Evolutionary conservation across 2,888 invertebrate species (phyloP).

Genomic region (Orthonevra nobilis): DNA sequence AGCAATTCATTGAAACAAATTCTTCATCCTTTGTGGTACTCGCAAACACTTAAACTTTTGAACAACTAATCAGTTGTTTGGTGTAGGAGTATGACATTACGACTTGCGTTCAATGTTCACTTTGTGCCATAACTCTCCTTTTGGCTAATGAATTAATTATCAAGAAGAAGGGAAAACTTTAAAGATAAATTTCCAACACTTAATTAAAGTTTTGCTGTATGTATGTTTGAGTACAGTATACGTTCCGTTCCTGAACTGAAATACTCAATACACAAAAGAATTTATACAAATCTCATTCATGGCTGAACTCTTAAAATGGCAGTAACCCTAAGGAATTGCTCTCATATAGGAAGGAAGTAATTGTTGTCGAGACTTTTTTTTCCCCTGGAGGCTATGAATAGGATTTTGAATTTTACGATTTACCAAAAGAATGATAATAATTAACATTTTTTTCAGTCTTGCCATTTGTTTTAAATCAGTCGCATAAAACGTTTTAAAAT

Average conservation of each 20-base stretch:
- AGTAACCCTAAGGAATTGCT: not conserved
- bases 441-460: too few relatives aligned
- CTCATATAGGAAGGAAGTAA: too few relatives aligned
- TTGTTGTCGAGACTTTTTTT: too few relatives aligned
- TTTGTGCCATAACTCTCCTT: slow-evolving; percentile 2
- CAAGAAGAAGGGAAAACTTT: slow-evolving; percentile 5
- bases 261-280: slow-evolving; percentile 10
- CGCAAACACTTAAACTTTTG: not conserved
- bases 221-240: too few relatives aligned
- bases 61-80: not conserved
- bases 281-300: slow-evolving; percentile 16
- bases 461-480: too few relatives aligned
- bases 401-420: too few relatives aligned
- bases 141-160: slow-evolving; percentile 17
- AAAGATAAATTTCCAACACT: slow-evolving; percentile 1
- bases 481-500: too few relatives aligned
- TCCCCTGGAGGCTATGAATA: too few relatives aligned
- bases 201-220: not conserved
- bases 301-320: slow-evolving; percentile 5
- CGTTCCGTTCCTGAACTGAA: too few relatives aligned
- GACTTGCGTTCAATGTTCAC: not conserved
- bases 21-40: not conserved
- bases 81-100: slow-evolving; percentile 2
- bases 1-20: too few relatives aligned
- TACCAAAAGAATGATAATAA: too few relatives aligned